Conservation (phyloP, 2,888 invertebrate genomes). For the Orchestes rusci region DNA sequence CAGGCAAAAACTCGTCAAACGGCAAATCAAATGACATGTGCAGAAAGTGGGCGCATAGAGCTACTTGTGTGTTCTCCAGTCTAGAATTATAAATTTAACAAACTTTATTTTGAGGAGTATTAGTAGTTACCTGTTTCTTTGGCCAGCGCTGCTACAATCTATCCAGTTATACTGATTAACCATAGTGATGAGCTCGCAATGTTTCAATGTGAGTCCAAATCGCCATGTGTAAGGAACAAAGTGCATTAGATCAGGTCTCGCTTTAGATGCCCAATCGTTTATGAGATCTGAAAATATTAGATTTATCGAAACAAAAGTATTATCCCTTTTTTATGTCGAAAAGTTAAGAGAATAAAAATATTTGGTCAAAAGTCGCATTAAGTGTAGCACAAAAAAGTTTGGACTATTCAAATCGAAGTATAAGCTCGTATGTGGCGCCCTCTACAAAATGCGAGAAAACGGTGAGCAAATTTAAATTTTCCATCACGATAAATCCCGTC, state of each 20-base stretch:
- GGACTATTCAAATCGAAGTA: too few species aligned
- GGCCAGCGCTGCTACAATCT: conserved; percentile 92
- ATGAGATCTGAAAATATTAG: conserved; percentile 75
- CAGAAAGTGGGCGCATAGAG: conserved; percentile 88
- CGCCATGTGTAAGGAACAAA: conserved; percentile 98
- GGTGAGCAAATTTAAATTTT: too few species aligned
- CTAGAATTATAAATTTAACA: conserved; percentile 2
- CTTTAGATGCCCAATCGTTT: conserved; percentile 94
- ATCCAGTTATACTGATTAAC: conserved; percentile 99
- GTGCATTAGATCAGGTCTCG: conserved; percentile 83
- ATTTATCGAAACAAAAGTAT: too few species aligned
- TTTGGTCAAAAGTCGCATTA: too few species aligned
- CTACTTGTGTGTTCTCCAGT: conserved; percentile 51
- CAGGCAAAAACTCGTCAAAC: conserved; percentile 89
- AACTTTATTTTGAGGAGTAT: too few species aligned
- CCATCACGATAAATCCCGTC: too few species aligned
- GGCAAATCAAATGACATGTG: conserved; percentile 92
- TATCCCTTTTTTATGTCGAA: too few species aligned
- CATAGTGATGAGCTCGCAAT: conserved; percentile 88
- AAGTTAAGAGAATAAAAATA: too few species aligned
- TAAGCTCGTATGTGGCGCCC: too few species aligned
- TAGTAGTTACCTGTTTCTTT: conserved; percentile 44
- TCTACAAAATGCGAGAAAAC: too few species aligned
- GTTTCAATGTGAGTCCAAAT: conserved; percentile 82
- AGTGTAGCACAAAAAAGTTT: too few species aligned